Evolutionary conservation across 2,888 invertebrate genomes (phyloP).

Genomic region (Psococerastis gibbosa): DNA sequence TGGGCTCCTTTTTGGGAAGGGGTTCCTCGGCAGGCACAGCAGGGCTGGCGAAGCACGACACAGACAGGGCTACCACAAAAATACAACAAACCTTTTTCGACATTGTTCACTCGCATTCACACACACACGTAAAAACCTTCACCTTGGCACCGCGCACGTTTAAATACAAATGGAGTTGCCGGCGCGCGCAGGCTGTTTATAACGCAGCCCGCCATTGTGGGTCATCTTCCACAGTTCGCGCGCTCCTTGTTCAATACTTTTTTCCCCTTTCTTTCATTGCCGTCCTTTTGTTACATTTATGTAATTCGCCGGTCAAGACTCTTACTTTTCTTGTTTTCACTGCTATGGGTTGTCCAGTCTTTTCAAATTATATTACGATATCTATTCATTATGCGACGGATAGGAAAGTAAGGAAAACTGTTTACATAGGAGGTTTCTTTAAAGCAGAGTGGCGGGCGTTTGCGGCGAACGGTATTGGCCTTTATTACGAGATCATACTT

Average conservation of each 20-base stretch:
- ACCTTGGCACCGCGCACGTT: too few species aligned
- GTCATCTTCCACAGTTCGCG: too few species aligned
- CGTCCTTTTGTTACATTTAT: slow-evolving; percentile 1
- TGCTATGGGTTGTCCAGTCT: not conserved
- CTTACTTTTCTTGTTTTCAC: slow-evolving; percentile 9
- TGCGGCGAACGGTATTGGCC: too few species aligned
- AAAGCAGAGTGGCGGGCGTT: too few species aligned
- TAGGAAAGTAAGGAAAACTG: too few species aligned
- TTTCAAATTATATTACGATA: too few species aligned
- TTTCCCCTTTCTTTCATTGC: not conserved
- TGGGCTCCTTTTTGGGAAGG: too few species aligned
- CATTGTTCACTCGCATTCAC: not conserved
- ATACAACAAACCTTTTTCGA: not conserved
- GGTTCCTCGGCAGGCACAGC: not conserved
- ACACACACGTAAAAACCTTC: too few species aligned
- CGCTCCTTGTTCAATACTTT: too few species aligned
- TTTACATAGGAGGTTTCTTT: too few species aligned
- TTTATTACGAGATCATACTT: too few species aligned
- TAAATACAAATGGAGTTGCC: not conserved
- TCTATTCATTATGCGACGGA: too few species aligned
- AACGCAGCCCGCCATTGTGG: not conserved
- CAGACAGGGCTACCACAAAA: not conserved
- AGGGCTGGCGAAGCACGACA: not conserved
- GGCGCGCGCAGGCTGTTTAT: not conserved
- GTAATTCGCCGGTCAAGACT: slow-evolving; percentile 6